Conservation (phyloP, 2,888 invertebrate species). For the Palloptera scutellata region DNA sequence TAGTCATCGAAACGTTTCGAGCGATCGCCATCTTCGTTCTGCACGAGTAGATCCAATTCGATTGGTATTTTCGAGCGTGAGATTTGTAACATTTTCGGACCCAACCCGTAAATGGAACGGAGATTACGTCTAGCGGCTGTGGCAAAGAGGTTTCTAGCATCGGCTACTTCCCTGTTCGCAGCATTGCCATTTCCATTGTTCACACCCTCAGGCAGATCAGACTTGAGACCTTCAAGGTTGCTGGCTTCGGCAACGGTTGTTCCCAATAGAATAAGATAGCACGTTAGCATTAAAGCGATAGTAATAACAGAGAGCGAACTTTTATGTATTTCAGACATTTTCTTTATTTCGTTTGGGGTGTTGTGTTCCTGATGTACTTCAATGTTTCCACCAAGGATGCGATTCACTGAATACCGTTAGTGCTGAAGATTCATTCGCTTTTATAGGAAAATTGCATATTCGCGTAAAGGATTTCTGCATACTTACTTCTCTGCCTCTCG, state of each 20-base stretch:
- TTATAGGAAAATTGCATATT: slow-evolving; percentile 17
- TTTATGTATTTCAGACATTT: slow-evolving; percentile 15
- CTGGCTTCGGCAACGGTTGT: neutral
- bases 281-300: neutral
- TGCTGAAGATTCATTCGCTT: neutral
- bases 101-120: slow-evolving; percentile 47
- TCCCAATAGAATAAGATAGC: neutral
- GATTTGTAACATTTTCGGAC: slow-evolving; percentile 47
- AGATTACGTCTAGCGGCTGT: slow-evolving; percentile 42
- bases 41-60: slow-evolving; percentile 57
- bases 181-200: neutral
- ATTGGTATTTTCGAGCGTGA: slow-evolving; percentile 57
- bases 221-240: slow-evolving; percentile 7
- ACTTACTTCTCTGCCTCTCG: neutral
- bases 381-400: slow-evolving; percentile 1
- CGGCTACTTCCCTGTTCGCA: neutral
- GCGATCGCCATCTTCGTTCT: slow-evolving; percentile 55
- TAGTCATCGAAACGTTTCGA: slow-evolving; percentile 75
- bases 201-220: slow-evolving; percentile 12
- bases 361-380: too few relatives aligned
- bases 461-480: too few relatives aligned
- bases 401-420: slow-evolving; percentile 4
- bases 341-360: neutral
- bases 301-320: neutral
- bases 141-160: slow-evolving; percentile 4